Base-by-base conservation (phyloP, 2,797 vertebrate genomes). In the Antennarius maculatus region DNA sequence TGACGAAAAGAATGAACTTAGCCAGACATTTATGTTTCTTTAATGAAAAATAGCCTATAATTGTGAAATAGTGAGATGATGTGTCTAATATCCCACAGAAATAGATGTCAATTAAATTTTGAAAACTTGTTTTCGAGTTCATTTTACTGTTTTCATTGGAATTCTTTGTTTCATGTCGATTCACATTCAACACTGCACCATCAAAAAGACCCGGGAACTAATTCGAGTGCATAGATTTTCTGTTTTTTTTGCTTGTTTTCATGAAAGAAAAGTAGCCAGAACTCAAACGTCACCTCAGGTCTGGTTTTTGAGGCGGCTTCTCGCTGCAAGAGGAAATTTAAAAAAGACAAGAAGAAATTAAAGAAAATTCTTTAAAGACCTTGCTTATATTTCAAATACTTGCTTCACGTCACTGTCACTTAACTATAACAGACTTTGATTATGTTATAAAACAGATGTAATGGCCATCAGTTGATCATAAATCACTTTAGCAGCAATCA, bases 291-390 rank as follows among this genome's bases (percentile, higher is more conserved):
- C 64, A 92, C 90, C 90, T 89, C 76, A 88, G 80, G 76, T 84
- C 90, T 0, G 89, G 86, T 82, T 92, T 92, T 56, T 78, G 87
- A 81, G 88, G 89, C 0, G 86, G 87, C 78, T 81, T 89, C 81
- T 92, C 86, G 18, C 90, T 91, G 90, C 76, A 83, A 76, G 54
- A 80, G 46, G 65, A 85, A 80, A 45, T 62, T 73, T 23, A 23
- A 54, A 64, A 67, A 78, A 57, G 80, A 57, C 58, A 67, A 54
- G 28, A 66, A 49, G 12, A 41, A 63, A 77, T 9, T 54, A 23
- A 73, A 61, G 71, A 49, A 2, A 54, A 52, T 2, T 34, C 31
- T 34, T 6, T 34, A 8, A 34, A 34, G 31, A 34, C 31, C 31
- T 34, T 5, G 31, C 31, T 3, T 16, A 10, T 3, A 41, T 64